Conservation (phyloP, 1,140 invertebrate genomes). For the Caenorhabditis brenneri region DNA sequence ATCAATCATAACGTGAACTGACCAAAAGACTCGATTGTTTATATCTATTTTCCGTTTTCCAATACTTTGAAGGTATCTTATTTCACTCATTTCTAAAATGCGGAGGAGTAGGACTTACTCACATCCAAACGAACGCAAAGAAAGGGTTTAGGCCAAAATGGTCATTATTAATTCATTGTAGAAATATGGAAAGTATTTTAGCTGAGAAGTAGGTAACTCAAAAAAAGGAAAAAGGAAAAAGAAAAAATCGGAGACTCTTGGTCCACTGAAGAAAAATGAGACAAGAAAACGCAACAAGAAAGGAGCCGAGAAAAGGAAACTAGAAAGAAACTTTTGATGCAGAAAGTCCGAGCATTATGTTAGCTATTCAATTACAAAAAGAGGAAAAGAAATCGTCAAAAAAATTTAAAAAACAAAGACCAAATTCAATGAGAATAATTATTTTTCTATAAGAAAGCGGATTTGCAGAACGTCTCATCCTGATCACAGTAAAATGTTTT, state of each 20-base stretch:
- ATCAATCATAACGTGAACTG: background rate
- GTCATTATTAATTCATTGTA: conserved; percentile 12
- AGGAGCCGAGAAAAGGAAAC: background rate
- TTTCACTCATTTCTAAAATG: background rate
- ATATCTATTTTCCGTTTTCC: background rate
- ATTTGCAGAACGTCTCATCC: too few relatives aligned
- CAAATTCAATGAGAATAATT: background rate
- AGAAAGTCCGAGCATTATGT: background rate
- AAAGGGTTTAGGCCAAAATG: background rate
- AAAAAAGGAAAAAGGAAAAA: background rate
- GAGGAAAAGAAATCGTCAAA: background rate
- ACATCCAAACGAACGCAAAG: background rate
- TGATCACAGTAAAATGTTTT: too few relatives aligned
- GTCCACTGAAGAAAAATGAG: conserved; percentile 2
- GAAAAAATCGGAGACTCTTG: background rate
- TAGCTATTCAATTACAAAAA: background rate
- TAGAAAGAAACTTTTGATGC: conserved; percentile 31
- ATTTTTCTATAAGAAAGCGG: too few relatives aligned
- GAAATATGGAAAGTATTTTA: background rate
- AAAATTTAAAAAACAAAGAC: background rate
- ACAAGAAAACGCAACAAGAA: background rate
- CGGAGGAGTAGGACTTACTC: background rate
- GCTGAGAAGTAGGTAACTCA: background rate
- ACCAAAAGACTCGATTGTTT: background rate
- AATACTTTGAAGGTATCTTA: background rate